Conservation (phyloP, 2,797 vertebrate species). For the Nothura maculosa region DNA sequence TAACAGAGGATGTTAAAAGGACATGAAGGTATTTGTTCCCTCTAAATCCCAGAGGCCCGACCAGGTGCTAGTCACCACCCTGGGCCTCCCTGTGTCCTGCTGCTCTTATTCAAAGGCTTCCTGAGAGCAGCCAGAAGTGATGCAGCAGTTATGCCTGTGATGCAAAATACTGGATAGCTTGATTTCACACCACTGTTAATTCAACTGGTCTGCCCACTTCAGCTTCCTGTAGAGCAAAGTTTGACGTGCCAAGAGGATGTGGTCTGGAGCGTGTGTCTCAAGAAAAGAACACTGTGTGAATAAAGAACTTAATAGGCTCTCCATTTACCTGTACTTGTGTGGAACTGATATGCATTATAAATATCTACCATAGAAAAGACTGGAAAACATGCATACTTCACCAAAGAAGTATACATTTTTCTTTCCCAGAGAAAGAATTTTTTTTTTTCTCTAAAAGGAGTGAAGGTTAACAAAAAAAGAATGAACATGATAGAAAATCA, state of each 20-base stretch:
- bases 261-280: neutral
- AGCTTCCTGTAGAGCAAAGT: neutral
- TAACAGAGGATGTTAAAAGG: constrained; percentile 55
- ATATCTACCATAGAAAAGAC: neutral
- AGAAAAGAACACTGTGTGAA: neutral
- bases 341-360: accelerated
- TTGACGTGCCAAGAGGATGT: too few species aligned
- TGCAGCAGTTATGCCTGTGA: neutral
- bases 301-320: neutral
- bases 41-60: neutral
- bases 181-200: too few species aligned
- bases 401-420: too few species aligned
- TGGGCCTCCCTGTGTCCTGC: accelerated
- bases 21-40: constrained; percentile 37
- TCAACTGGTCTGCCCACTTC: neutral
- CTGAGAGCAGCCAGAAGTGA: neutral
- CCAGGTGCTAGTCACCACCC: neutral
- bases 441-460: neutral
- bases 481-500: neutral
- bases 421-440: neutral
- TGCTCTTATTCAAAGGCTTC: neutral
- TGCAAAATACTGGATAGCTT: neutral
- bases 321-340: neutral
- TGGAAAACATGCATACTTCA: neutral
- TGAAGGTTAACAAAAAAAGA: neutral